phyloP scores from a whole-genome alignment of 2,113 vertebrate species.

The Megaleporinus macrocephalus region DNA sequence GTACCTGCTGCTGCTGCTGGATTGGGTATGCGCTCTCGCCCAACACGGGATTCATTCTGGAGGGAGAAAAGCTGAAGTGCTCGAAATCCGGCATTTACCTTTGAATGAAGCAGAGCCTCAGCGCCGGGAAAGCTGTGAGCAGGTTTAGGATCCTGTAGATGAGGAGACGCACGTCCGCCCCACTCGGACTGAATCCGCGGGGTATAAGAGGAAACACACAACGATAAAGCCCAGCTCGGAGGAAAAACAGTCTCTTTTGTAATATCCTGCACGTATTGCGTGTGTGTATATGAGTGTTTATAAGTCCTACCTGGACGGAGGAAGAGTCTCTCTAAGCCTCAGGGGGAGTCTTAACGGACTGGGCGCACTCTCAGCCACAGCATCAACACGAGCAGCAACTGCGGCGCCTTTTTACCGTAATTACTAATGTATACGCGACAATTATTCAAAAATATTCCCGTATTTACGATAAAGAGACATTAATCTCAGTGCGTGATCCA shows the following conservation, averaged over 20 bases:
- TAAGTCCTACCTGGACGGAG: not conserved
- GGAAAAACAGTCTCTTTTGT: not conserved
- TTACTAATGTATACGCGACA: constrained; percentile 8
- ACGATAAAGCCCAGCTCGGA: not conserved
- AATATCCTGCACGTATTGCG: not conserved
- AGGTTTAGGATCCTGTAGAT: constrained; percentile 3
- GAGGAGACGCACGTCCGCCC: not conserved
- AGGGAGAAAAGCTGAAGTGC: constrained; percentile 76
- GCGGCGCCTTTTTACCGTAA: constrained; percentile 61
- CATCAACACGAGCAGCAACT: constrained; percentile 63
- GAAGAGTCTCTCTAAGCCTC: not conserved
- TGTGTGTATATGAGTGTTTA: not conserved
- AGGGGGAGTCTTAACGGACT: constrained; percentile 1
- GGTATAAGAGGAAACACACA: not conserved
- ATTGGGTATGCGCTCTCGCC: constrained; percentile 66
- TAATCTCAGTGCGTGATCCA: not conserved
- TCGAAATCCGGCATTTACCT: constrained; percentile 75
- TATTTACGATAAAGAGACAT: no score
- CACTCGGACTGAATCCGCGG: not conserved
- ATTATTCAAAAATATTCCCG: not conserved
- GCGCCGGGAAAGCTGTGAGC: not conserved
- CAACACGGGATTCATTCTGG: constrained; percentile 75
- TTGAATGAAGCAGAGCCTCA: constrained; percentile 28
- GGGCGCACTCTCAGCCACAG: constrained; percentile 4
- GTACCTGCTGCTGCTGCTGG: constrained; percentile 61